Evolutionary conservation across 2,113 vertebrate genomes (phyloP).

Genomic region (Phainopepla nitens): DNA sequence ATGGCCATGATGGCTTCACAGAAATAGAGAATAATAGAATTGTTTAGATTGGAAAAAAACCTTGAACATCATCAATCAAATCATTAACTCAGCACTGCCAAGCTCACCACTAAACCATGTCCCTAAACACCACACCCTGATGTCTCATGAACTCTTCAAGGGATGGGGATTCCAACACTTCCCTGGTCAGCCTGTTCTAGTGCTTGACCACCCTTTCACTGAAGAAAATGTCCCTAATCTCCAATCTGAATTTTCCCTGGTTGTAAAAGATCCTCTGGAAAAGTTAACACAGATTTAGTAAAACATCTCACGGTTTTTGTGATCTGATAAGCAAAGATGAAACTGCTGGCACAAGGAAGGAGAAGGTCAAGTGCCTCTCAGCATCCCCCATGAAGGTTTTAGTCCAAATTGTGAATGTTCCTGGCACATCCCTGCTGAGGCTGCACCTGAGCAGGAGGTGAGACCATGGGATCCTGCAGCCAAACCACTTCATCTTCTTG

Average conservation of each 20-base stretch:
- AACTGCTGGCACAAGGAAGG: background rate
- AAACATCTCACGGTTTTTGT: background rate
- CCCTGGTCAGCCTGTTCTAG: background rate
- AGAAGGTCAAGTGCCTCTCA: background rate
- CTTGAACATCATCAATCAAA: background rate
- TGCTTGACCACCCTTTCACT: background rate
- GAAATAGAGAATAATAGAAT: background rate
- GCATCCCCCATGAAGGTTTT: background rate
- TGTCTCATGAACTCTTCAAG: background rate
- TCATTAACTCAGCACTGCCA: background rate
- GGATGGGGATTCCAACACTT: background rate
- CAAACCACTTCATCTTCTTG: background rate
- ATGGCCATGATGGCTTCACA: fast-evolving
- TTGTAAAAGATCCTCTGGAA: background rate
- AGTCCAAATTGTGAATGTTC: background rate
- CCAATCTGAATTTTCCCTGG: background rate
- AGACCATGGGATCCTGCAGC: background rate
- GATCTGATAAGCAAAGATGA: background rate
- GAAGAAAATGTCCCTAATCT: background rate
- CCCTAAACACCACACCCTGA: background rate
- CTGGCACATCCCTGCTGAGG: background rate
- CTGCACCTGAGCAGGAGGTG: background rate
- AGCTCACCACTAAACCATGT: background rate
- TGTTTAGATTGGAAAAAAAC: background rate
- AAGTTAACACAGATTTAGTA: background rate